Evolutionary conservation across 2,888 invertebrate species (phyloP), one percentile per base, ranked within the genome.

Genomic region (Drosophila robusta): DNA sequence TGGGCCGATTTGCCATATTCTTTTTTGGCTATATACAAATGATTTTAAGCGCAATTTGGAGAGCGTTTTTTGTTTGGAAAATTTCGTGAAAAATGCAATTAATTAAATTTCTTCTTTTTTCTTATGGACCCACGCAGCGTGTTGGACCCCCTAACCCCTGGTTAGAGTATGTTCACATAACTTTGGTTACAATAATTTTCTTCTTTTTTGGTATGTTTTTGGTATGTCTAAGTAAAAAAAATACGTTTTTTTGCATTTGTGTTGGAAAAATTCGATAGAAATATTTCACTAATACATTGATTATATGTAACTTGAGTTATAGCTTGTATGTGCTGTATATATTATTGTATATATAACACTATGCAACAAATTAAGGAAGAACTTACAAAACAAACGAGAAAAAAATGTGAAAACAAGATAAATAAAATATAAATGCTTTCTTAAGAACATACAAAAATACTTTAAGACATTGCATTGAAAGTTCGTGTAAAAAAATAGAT

Each of bases 181-280:
- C 38, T 60, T 70, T 74, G 46, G 57, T 70, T 70, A 38, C 24
- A 45, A 26, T 46, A 50, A 6, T 47, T 34, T 12, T 44, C 5
- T 14, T 12, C n/a, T 41, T 6, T 32, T 34, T 46, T 34, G 12
- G 3, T 61, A 11, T 16, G 41, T 41, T 16, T 32, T 63, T 51
- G 51, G 54, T 68, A 50, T 67, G 61, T 61, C 39, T 57, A 62
- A 54, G 68, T 67, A 60, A 65, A 73, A 69, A 71, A 73, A 73
- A 73, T 51, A 58, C 22, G 32, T n/a, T 24, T 51, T 62, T 51
- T 62, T 55, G 34, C 34, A 41, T 22, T 69, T 42, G 61, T 49
- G 51, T 50, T 44, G 44, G 18, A 45, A 26, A 55, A 47, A 52
- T 45, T 45, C 58, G 38, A 54, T 54, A 70, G 34, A 69, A 70